Conservation (phyloP, 1,140 invertebrate species). For the Acarapis woodi region DNA sequence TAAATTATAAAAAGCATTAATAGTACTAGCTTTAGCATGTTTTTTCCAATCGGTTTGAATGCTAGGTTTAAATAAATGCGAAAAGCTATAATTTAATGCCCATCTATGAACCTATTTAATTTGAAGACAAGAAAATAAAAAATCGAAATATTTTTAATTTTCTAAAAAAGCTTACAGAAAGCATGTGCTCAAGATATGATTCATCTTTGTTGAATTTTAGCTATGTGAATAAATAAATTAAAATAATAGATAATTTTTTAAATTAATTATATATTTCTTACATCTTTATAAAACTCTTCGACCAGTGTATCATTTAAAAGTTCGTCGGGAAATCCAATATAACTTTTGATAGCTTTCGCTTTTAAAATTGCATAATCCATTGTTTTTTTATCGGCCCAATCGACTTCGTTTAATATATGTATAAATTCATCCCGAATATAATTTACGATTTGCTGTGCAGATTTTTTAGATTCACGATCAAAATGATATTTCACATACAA, state of each 20-base stretch:
- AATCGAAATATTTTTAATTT: too few relatives aligned
- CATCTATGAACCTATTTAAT: not conserved
- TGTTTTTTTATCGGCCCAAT: conserved; percentile 75
- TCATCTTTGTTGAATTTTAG: too few relatives aligned
- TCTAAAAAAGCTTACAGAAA: too few relatives aligned
- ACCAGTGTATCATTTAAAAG: conserved; percentile 19
- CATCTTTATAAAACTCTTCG: conserved; percentile 17
- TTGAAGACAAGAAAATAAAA: not conserved
- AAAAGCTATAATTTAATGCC: not conserved
- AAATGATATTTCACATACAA: conserved; percentile 23
- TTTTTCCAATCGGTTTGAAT: conserved; percentile 27
- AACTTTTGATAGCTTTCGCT: conserved; percentile 17
- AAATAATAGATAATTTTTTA: too few relatives aligned
- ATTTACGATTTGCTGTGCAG: conserved; percentile 14
- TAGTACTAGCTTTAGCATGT: conserved; percentile 40
- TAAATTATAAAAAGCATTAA: conserved; percentile 52
- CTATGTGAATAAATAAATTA: too few relatives aligned
- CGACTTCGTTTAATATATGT: conserved; percentile 31
- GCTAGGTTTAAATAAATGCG: not conserved
- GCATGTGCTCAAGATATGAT: too few relatives aligned
- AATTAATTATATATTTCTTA: conserved; percentile 9
- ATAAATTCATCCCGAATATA: conserved; percentile 15
- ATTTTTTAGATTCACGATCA: conserved; percentile 19
- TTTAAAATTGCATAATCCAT: conserved; percentile 31
- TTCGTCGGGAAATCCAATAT: conserved; percentile 22